Base-by-base conservation (phyloP, 2,888 invertebrate species). In the Mactromeris polynyma region DNA sequence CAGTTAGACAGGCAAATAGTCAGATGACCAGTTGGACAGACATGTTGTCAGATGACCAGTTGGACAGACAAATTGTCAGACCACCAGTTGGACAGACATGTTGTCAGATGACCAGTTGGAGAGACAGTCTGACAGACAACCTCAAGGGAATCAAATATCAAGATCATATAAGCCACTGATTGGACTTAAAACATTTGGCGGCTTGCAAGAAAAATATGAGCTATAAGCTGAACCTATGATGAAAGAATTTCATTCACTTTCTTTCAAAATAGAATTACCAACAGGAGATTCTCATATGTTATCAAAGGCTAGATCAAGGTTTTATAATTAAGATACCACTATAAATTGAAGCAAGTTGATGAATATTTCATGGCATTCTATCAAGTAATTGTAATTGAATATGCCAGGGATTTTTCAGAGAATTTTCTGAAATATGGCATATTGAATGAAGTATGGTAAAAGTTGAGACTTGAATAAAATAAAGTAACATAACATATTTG, bases 281-380 rank as follows among this genome's bases (percentile, higher is more conserved):
- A 4, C 26, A 26, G 26, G 58, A 64, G 58, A 64, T 64, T 64
- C n/a, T 64, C 9, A 26, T 9, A 11, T 64, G 58, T 64, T 64
- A 64, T 64, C 58, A 64, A 46, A 64, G 2, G n/a, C 58, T 64
- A 64, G 21, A 26, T 9, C 3, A 26, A n/a, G 58, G 58, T 64
- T 64, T 2, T 64, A 64, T 64, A 46, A 46, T 46, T 46, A 64
- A 64, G 58, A 64, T 64, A 64, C 26, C 26, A 26, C n/a, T 26
- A 26, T 64, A 64, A 26, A 64, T 64, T 26, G 58, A 26, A 64
- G 58, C 3, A 51, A n/a, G 33, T 33, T 73, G 73, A 36, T 73
- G 73, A 73, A 73, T 33, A 73, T 73, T 73, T 73, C 19, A 73
- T 73, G 73, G 73, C 73, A 73, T 73, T 26, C n/a, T 64, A 64